Evolutionary conservation across 1,140 invertebrate genomes (phyloP), one percentile per base, ranked within the genome.

Genomic region (Drosophila seguyi): DNA sequence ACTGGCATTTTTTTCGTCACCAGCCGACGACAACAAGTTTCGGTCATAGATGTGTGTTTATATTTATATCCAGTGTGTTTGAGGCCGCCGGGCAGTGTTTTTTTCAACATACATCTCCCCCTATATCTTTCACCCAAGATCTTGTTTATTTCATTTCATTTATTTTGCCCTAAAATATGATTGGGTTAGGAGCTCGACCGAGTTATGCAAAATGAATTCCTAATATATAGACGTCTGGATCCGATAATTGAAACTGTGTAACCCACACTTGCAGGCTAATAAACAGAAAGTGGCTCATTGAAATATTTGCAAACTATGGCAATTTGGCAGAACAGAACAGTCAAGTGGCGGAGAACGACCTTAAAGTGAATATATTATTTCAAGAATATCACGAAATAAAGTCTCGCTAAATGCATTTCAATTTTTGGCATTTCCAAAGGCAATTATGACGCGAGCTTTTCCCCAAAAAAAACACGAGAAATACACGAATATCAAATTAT

Each of bases 21-120:
- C 48, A 50, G 47, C 29, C 45, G 22, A 63, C 59, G 58, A 55
- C 52, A 16, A 67, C 63, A 90, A 77, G 53, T 52, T 74, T 72
- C 38, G 53, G 18, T 59, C 55, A 62, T 68, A 48, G 48, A 81
- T 60, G 63, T 80, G 48, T 80, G 63, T 82, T 55, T 55, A 73
- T 76, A 69, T 79, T 76, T 87, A 83, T 74, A 76, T 88, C 75
- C 71, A 69, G 80, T 66, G 61, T 68, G 47, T 53, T 60, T 52
- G 59, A 20, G 47, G 68, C 68, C 34, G 69, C 48, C 52, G 44
- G 69, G 61, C 47, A 47, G 60, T 56, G 42, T 45, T 44, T 44
- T 11, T 4, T n/a, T n/a, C 10, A 5, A 20, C 41, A 56, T 36
- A 73, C 77, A 47, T 52, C 52, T 16, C 25, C 31, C 36, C 47